Evolutionary conservation across 1,140 invertebrate genomes (phyloP).

Genomic region (Drosophila nasuta): DNA sequence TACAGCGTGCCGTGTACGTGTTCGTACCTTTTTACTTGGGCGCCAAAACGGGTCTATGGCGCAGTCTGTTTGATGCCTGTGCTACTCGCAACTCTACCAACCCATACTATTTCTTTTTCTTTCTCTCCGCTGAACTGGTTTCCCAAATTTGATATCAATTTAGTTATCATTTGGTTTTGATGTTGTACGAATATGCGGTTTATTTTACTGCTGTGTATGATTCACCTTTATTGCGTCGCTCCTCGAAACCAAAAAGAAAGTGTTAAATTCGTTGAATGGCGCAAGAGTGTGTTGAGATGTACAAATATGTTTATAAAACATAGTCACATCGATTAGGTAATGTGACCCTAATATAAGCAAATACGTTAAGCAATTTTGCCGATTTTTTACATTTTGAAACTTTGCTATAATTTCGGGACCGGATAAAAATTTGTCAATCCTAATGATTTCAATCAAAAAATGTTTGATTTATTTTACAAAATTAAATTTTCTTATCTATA

Average conservation of each 20-base stretch:
- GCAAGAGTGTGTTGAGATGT: slow-evolving; percentile 3
- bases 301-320: not conserved
- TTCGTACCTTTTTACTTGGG: slow-evolving; percentile 1
- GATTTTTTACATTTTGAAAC: too few relatives aligned
- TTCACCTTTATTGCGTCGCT: slow-evolving; percentile 50
- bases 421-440: too few relatives aligned
- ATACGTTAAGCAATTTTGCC: slow-evolving; percentile 6
- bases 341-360: slow-evolving; percentile 10
- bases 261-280: slow-evolving; percentile 42
- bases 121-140: slow-evolving; percentile 35
- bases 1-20: not conserved
- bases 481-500: too few relatives aligned
- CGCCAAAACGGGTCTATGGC: slow-evolving; percentile 15
- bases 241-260: slow-evolving; percentile 63
- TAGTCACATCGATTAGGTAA: slow-evolving; percentile 42
- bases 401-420: too few relatives aligned
- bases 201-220: slow-evolving; percentile 50
- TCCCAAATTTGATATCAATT: slow-evolving; percentile 34
- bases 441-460: too few relatives aligned
- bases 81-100: not conserved
- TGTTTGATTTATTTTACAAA: too few relatives aligned
- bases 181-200: not conserved
- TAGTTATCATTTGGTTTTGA: slow-evolving; percentile 31
- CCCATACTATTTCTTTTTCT: not conserved
- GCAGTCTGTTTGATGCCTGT: too few relatives aligned